phyloP scores from a whole-genome alignment of 2,888 invertebrate genomes.

The Megaustenia siamemsis region DNA sequence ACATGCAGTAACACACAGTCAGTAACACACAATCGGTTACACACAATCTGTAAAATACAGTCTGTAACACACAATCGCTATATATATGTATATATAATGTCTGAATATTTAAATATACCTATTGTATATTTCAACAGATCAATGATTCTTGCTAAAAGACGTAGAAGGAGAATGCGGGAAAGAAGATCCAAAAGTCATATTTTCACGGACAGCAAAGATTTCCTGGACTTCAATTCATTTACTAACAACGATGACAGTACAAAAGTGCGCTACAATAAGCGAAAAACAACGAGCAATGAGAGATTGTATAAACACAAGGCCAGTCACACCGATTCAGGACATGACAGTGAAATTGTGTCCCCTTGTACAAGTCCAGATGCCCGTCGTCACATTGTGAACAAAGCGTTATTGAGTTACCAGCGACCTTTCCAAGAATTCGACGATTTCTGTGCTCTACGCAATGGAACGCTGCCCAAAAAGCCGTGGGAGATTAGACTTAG shows the following conservation, averaged over 20 bases:
- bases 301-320: conserved; percentile 12
- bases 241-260: background rate
- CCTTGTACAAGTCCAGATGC: conserved; percentile 31
- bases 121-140: conserved; percentile 18
- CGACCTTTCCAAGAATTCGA: background rate
- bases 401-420: background rate
- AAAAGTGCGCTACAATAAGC: conserved; percentile 11
- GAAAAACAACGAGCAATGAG: conserved; percentile 6
- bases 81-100: too few species aligned
- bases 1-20: background rate
- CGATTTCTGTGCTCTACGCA: background rate
- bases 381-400: background rate
- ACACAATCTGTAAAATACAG: too few species aligned
- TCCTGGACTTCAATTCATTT: background rate
- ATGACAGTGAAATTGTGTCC: conserved; percentile 41
- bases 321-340: conserved; percentile 31
- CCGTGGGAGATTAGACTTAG: conserved; percentile 42
- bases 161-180: conserved; percentile 5
- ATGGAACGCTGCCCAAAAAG: conserved; percentile 25
- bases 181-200: conserved; percentile 2
- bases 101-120: too few species aligned
- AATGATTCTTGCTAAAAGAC: conserved; percentile 40
- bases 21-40: too few species aligned
- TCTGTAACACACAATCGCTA: too few species aligned
- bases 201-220: background rate